phyloP scores from a whole-genome alignment of 2,797 vertebrate genomes.

The Gallinago solitaria region DNA sequence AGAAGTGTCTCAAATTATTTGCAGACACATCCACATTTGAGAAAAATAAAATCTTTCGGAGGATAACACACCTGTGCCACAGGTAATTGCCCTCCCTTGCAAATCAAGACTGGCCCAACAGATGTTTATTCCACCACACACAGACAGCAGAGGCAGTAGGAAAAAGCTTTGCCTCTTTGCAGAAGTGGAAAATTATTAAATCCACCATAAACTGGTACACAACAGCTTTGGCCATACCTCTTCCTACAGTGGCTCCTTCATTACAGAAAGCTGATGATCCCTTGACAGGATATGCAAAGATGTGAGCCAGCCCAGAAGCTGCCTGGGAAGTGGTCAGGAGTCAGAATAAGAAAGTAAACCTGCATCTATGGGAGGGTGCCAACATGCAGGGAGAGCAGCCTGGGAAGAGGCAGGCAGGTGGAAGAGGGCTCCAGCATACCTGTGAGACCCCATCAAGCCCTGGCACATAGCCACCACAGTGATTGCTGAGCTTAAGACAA shows the following conservation, averaged over 20 bases:
- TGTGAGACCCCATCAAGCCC: background rate
- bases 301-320: background rate
- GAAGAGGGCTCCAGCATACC: background rate
- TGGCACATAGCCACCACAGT: background rate
- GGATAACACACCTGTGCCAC: constrained; percentile 77
- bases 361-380: background rate
- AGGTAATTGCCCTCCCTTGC: constrained; percentile 74
- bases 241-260: background rate
- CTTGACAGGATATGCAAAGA: background rate
- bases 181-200: constrained; percentile 9
- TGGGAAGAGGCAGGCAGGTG: background rate
- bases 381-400: background rate
- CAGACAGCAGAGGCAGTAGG: constrained; percentile 57
- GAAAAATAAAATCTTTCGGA: constrained; percentile 70
- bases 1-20: constrained; percentile 76
- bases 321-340: background rate
- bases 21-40: constrained; percentile 73
- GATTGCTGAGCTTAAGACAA: background rate
- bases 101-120: constrained; percentile 71
- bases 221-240: background rate
- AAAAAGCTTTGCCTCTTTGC: constrained; percentile 31
- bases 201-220: background rate
- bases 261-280: background rate
- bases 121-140: constrained; percentile 75
- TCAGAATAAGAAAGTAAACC: background rate